Evolutionary conservation across 1,140 invertebrate genomes (phyloP).

Genomic region (Wasmannia auropunctata): DNA sequence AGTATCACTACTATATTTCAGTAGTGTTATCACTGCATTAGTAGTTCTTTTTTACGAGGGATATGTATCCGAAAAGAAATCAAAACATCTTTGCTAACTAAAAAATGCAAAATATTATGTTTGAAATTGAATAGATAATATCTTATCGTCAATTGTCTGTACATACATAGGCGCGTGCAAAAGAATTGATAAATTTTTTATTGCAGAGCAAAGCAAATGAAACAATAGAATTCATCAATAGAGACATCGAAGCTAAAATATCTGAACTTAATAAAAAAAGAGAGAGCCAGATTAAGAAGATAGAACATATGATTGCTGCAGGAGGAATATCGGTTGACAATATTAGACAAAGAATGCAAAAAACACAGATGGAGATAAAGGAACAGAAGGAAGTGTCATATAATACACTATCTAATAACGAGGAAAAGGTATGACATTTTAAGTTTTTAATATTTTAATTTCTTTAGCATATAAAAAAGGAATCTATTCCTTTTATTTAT

Average conservation of each 20-base stretch:
- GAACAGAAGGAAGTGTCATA: conserved; percentile 41
- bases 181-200: background rate
- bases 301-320: conserved; percentile 33
- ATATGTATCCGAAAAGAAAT: background rate
- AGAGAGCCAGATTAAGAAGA: conserved; percentile 49
- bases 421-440: conserved; percentile 64
- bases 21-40: no score
- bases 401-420: conserved; percentile 56
- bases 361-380: conserved; percentile 43
- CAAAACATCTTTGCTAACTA: background rate
- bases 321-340: conserved; percentile 56
- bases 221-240: conserved; percentile 68
- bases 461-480: background rate
- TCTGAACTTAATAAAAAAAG: conserved; percentile 59
- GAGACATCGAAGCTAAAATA: conserved; percentile 72
- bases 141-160: background rate
- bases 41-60: no score
- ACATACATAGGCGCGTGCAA: background rate
- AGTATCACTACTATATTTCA: no score
- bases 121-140: background rate
- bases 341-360: conserved; percentile 51
- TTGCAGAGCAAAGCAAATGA: conserved; percentile 62
- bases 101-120: background rate
- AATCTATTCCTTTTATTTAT: no score
- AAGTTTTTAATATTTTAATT: background rate